phyloP scores from a whole-genome alignment of 1,140 invertebrate species.

The Lepidotrigona ventralis region DNA sequence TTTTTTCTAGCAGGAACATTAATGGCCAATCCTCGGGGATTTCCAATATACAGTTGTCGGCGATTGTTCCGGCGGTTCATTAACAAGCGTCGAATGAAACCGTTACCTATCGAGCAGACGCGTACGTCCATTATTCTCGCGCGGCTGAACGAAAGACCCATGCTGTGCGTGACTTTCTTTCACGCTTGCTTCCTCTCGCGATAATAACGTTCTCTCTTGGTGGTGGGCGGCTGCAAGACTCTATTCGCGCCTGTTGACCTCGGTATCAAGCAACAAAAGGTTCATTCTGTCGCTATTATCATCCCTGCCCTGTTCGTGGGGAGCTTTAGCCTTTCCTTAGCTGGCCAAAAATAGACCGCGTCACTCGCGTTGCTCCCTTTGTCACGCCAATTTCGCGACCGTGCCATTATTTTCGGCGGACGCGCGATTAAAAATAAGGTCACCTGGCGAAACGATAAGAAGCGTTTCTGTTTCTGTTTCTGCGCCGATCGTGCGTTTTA shows the following conservation, averaged over 20 bases:
- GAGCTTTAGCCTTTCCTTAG: slow-evolving; percentile 54
- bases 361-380: slow-evolving; percentile 42
- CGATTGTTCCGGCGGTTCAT: slow-evolving; percentile 6
- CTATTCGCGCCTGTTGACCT: slow-evolving; percentile 69
- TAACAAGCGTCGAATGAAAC: background rate
- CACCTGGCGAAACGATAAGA: background rate
- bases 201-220: slow-evolving; percentile 55
- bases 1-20: too few species aligned
- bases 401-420: background rate
- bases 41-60: too few species aligned
- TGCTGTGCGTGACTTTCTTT: slow-evolving; percentile 61
- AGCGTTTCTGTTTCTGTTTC: background rate
- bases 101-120: slow-evolving; percentile 31
- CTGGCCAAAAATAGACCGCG: slow-evolving; percentile 54
- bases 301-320: slow-evolving; percentile 52
- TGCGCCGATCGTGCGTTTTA: background rate
- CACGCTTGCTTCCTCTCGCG: background rate
- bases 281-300: slow-evolving; percentile 75
- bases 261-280: slow-evolving; percentile 70
- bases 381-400: slow-evolving; percentile 32
- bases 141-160: slow-evolving; percentile 44
- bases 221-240: slow-evolving; percentile 44
- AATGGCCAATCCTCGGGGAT: too few species aligned
- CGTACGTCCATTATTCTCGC: slow-evolving; percentile 59
- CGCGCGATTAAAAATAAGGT: background rate